These are phyloP conservation scores for Arge pagana DNA, from an alignment of 2,888 invertebrate species.

Conservation along the genomic window DNA sequence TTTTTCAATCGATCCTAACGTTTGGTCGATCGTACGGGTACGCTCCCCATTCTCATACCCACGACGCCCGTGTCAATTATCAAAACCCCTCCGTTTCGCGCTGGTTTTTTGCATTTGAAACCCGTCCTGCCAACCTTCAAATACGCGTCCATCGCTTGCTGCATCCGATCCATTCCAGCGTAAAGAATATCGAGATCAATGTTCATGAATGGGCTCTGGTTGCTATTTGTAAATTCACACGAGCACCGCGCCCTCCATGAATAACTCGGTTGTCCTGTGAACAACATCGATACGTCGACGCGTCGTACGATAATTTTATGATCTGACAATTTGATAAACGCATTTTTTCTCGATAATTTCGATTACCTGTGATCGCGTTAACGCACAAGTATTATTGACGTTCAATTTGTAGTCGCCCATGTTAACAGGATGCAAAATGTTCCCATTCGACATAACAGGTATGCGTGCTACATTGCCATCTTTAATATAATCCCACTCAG, in stretches of 20 bases:
- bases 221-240: not conserved
- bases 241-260: not conserved
- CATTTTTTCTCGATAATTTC: not conserved
- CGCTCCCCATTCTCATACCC: no score
- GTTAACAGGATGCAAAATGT: not conserved
- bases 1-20: no score
- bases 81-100: not conserved
- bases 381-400: not conserved
- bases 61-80: slow-evolving; percentile 3
- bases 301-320: not conserved
- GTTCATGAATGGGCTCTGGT: not conserved
- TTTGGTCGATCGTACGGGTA: no score
- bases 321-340: slow-evolving; percentile 5
- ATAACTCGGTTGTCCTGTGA: slow-evolving; percentile 1
- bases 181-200: slow-evolving; percentile 3
- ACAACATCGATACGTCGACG: not conserved
- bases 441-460: not conserved
- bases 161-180: slow-evolving; percentile 4
- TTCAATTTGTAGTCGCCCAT: slow-evolving; percentile 2
- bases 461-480: not conserved
- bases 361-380: not conserved
- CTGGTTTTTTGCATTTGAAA: not conserved
- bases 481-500: slow-evolving; percentile 9
- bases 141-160: slow-evolving; percentile 4
- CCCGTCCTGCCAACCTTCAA: not conserved